Base-by-base conservation (phyloP, 2,888 invertebrate species). In the Lithophane ornitopus region DNA sequence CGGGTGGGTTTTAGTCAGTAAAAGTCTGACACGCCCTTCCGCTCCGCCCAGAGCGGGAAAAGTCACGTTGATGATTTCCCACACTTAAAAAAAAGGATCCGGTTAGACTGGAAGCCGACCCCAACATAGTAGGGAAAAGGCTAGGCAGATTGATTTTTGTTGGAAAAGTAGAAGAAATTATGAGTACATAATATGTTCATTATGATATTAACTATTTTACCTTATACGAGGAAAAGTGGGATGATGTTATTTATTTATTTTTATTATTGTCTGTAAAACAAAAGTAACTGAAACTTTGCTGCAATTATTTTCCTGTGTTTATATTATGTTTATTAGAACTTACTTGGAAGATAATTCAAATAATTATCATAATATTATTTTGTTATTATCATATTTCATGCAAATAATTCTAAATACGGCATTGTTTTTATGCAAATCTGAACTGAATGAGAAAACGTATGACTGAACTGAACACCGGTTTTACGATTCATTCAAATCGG, bases 401-500 rank as follows among this genome's bases (percentile, higher is more conserved):
- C 26, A 62, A 62, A 44, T 4, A 14, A n/a, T 8, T 46, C 22
- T 44, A 0, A 26, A 26, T 16, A 67, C 19, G 16, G 22, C 19
- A 59, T 34, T 69, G 44, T 59, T 65, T 65, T 28, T 63, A 46
- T 59, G 46, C 28, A 68, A 56, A 52, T 52, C 1, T 22, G 4
- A 56, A 66, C 12, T 58, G 14, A 82, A 56, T 26, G 22, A 54
- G 28, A 59, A 46, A 34, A 67, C 26, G n/a, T 28, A 70, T 49
- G 41, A 14, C 9, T 67, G 46, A 52, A 41, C 49, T 68, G 39
- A 66, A 71, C 41, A 67, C 14, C 19, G 54, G 34, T 68, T 82
- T 75, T 63, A 82, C 52, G 72, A 68, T 49, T 79, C 66, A 75
- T 63, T 73, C 63, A 67, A 69, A 62, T 62, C 49, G 34, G 72